Evolutionary conservation across 2,888 invertebrate species (phyloP).

Genomic region (Volucella bombylans): DNA sequence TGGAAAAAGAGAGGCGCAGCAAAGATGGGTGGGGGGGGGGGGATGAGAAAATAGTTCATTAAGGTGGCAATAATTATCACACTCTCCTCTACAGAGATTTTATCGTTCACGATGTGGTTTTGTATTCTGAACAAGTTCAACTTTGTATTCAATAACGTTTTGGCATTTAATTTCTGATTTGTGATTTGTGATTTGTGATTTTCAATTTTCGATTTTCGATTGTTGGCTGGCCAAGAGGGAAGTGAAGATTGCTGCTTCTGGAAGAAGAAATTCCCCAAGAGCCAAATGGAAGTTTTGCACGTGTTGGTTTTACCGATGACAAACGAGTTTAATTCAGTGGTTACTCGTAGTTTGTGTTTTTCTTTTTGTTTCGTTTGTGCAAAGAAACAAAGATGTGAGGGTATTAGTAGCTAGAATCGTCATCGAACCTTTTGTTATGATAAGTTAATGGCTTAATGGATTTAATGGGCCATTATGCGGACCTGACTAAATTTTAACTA

Average conservation of each 20-base stretch:
- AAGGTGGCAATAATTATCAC: slow-evolving; percentile 24
- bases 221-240: background rate
- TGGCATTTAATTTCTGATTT: background rate
- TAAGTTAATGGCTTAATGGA: slow-evolving; percentile 24
- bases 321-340: slow-evolving; percentile 16
- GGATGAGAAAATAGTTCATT: slow-evolving; percentile 15
- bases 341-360: too few species aligned
- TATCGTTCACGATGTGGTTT: background rate
- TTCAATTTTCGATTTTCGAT: background rate
- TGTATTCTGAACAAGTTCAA: slow-evolving; percentile 20
- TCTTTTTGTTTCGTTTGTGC: slow-evolving; percentile 14
- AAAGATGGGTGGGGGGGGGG: background rate
- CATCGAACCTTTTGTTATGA: slow-evolving; percentile 20
- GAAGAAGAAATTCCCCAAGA: slow-evolving; percentile 35
- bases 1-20: background rate
- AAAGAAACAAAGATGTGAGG: slow-evolving; percentile 36
- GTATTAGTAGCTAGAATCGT: slow-evolving; percentile 6
- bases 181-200: background rate
- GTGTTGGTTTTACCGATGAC: slow-evolving; percentile 57
- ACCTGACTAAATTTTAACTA: slow-evolving; percentile 13
- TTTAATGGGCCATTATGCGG: slow-evolving; percentile 16
- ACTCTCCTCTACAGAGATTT: background rate
- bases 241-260: background rate
- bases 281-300: slow-evolving; percentile 27
- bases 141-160: slow-evolving; percentile 15